Evolutionary conservation across 30 jellyfish, hydroid and myxozoan species (phyloP), one percentile per base, ranked within the genome.

Genomic region (Pseudorhiza aurosa): DNA sequence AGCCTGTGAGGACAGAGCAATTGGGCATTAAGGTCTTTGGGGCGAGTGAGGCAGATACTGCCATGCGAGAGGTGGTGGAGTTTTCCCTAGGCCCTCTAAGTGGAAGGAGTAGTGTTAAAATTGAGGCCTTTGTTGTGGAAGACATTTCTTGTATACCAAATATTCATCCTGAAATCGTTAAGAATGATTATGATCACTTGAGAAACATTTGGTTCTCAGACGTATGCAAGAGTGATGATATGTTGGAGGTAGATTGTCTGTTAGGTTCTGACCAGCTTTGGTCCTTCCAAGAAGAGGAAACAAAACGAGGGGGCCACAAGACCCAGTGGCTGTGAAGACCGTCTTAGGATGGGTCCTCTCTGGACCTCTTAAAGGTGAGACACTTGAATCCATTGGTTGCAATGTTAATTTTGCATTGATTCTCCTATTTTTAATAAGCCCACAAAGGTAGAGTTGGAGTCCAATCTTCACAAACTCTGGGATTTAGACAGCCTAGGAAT

Each of bases 401-500:
- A 10, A 64, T 30, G 77, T 64, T 6, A 64, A 64, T 64, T 64
- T 64, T 64, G 77, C 51, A 64, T 64, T 53, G 67, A 53, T 53
- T 21, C 32, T 18, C 35, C 67, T 53, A 14, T 21, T 8, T 9
- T 53, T 14, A 53, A 53, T 12, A 39, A 39, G 50, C 7, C 12
- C 4, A 36, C 19, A 36, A 53, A 53, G 24, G 39, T 18, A 36
- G 67, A 53, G 33, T 15, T 53, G 24, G 83, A 69, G 25, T 12
- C 0, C 9, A 67, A 67, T 0, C 11, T 81, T 33, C 85, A 67
- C 3, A 81, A 33, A 45, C 72, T 64, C 26, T 64, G 93, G 85
- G 85, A 81, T 53, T 49, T 81, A 9, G 93, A 81, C 49, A 81
- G 75, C 57, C 12, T 65, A 36, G 93, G 93, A 15, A 81, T 81